phyloP scores from a whole-genome alignment of 2,113 vertebrate genomes.

The Numida meleagris region DNA sequence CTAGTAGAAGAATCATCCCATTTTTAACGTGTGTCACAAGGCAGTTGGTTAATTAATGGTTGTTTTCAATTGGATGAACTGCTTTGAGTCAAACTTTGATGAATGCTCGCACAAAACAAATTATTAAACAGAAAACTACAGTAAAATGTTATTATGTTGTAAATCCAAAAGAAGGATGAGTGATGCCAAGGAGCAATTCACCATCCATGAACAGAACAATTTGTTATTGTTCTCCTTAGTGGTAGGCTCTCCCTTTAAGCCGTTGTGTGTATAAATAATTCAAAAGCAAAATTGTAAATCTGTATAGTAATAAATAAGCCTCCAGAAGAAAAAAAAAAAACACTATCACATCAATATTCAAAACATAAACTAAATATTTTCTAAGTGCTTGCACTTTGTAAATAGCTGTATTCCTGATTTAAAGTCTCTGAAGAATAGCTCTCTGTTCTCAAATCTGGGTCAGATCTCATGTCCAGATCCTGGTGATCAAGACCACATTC shows the following conservation, averaged over 20 bases:
- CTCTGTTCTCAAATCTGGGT: neutral
- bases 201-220: neutral
- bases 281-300: neutral
- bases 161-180: neutral
- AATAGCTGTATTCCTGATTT: neutral
- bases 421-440: neutral
- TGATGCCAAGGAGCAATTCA: slow-evolving; percentile 18
- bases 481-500: neutral
- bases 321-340: neutral
- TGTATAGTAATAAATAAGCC: neutral
- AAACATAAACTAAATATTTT: neutral
- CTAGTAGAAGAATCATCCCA: neutral
- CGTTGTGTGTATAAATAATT: neutral
- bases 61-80: slow-evolving; percentile 11
- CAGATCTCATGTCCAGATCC: rapidly evolving
- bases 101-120: neutral
- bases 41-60: slow-evolving; percentile 23
- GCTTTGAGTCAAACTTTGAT: slow-evolving; percentile 24
- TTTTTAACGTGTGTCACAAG: neutral
- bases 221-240: slow-evolving; percentile 32
- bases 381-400: neutral
- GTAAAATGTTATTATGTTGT: slow-evolving; percentile 16
- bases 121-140: slow-evolving; percentile 18
- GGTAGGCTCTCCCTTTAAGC: neutral
- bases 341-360: neutral